Percentiles rank a stretch among this genome's conserved stretches.
These are phyloP conservation scores for Cinara cedri DNA, from an alignment of 2,888 invertebrate species.

Conservation along the genomic window DNA sequence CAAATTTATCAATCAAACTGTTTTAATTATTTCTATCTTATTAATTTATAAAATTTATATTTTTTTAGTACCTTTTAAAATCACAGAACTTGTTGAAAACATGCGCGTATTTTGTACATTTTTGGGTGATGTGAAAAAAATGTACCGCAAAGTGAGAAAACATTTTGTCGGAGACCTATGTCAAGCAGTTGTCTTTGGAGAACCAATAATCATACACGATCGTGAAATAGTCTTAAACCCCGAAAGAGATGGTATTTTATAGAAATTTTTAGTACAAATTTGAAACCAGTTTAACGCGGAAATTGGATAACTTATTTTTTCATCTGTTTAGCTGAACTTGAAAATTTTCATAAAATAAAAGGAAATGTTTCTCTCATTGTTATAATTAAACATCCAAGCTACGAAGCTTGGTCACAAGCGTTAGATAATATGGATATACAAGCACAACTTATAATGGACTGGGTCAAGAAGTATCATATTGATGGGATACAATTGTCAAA, in stretches of 20 bases:
- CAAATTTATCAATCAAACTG: no score
- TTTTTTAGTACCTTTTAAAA: neutral
- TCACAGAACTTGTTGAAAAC: no score
- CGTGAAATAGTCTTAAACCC: neutral
- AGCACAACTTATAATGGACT: neutral
- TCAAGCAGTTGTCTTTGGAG: neutral
- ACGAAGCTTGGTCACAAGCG: neutral
- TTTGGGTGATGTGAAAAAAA: neutral
- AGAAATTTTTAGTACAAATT: neutral
- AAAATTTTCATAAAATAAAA: neutral
- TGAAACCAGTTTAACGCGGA: neutral
- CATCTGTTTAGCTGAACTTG: neutral
- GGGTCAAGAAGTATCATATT: neutral
- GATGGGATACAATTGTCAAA: conserved; percentile 34
- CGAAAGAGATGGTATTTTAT: no score
- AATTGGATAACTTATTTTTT: neutral
- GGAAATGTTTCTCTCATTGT: neutral
- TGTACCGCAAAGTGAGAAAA: conserved; percentile 12
- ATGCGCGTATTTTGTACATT: conserved; percentile 21
- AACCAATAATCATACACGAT: neutral
- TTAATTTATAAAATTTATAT: neutral
- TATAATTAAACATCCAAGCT: neutral
- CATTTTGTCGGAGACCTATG: neutral
- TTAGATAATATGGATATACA: neutral
- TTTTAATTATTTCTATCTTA: no score